Percentiles rank a stretch among this genome's conserved stretches.
Evolutionary conservation across 2,888 invertebrate species (phyloP).

Genomic region (Drosophila peninsularis): DNA sequence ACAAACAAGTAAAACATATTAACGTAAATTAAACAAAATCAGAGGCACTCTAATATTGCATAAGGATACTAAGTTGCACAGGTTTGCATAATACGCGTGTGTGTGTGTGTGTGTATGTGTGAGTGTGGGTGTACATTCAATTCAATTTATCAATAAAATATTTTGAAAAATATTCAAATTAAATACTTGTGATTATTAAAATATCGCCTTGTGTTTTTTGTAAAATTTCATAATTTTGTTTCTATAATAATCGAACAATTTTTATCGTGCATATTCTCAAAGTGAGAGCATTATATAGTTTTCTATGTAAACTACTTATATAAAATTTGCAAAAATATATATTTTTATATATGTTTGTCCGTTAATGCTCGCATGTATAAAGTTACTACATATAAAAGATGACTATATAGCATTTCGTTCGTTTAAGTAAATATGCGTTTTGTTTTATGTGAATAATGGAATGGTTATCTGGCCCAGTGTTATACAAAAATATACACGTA

Average conservation of each 20-base stretch:
- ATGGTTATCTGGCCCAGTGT: slow-evolving; percentile 70
- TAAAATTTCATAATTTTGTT: slow-evolving; percentile 63
- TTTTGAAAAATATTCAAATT: slow-evolving; percentile 38
- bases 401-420: slow-evolving; percentile 68
- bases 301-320: slow-evolving; percentile 65
- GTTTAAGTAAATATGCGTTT: slow-evolving; percentile 51
- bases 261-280: slow-evolving; percentile 50
- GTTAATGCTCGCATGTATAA: slow-evolving; percentile 40
- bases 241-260: slow-evolving; percentile 48
- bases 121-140: slow-evolving; percentile 17
- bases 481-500: slow-evolving; percentile 63
- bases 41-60: slow-evolving; percentile 84
- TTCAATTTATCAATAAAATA: slow-evolving; percentile 14
- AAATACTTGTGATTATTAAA: slow-evolving; percentile 51
- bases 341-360: slow-evolving; percentile 23
- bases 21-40: slow-evolving; percentile 66
- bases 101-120: slow-evolving; percentile 15
- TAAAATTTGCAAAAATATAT: slow-evolving; percentile 74
- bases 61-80: slow-evolving; percentile 80
- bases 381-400: slow-evolving; percentile 64
- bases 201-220: slow-evolving; percentile 27
- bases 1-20: slow-evolving; percentile 42
- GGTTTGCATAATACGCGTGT: slow-evolving; percentile 58
- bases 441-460: slow-evolving; percentile 56
- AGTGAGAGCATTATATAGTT: slow-evolving; percentile 54